Base-by-base conservation (phyloP, 1,140 invertebrate genomes). In the Akabosia matsudoensis region DNA sequence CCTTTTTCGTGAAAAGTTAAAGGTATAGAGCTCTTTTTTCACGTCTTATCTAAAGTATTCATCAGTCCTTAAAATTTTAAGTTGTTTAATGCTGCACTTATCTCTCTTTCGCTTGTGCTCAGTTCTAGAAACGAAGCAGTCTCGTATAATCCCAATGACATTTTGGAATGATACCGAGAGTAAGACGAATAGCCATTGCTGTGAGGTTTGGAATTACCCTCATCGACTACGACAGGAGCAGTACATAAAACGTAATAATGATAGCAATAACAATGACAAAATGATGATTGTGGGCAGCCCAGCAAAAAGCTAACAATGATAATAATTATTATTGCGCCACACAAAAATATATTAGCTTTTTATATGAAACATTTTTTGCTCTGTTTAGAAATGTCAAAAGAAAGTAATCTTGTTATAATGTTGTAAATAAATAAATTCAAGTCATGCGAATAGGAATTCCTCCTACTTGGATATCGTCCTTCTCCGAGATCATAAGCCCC, bases 401-500 rank as follows among this genome's bases (percentile, higher is more conserved):
- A 31, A 67, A 67, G 31, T 67, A 67, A 67, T 67, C 61, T 30
- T 67, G 28, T 67, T 67, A 67, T 67, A 67, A 30, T 30, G 31
- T 67, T 67, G 31, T 67, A 67, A 67, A 67, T 67, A 67, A 67
- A 67, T 67, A 67, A 67, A 67, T 67, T 67, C 61, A 67, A 30
- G 61, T 67, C 31, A 67, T 13, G 61, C 31, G 26, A 67, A 67
- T 24, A n/a, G 28, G 61, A 30, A 28, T 30, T 30, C 61, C 61
- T 67, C 61, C 61, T 67, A 28, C 28, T n/a, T 67, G n/a, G n/a
- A n/a, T n/a, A n/a, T n/a, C n/a, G n/a, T n/a, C n/a, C n/a, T n/a
- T n/a, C n/a, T n/a, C n/a, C n/a, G n/a, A n/a, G n/a, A n/a, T n/a
- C n/a, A n/a, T n/a, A n/a, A n/a, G n/a, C n/a, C n/a, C n/a, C n/a